Conservation (phyloP, 2,113 vertebrate genomes). For the Manacus vitellinus region DNA sequence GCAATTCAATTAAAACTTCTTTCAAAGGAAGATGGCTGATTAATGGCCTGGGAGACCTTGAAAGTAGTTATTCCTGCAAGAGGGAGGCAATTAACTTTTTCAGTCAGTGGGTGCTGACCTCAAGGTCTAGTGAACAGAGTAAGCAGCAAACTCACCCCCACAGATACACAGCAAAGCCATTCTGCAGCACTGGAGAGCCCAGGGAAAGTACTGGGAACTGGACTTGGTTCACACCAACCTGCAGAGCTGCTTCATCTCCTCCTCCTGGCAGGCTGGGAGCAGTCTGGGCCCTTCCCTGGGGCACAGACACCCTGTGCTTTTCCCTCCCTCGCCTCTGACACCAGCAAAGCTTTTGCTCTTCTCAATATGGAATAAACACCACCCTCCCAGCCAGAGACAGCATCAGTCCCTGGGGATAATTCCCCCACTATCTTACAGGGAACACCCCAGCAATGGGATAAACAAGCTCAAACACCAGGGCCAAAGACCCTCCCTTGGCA, state of each 20-base stretch:
- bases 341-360: neutral
- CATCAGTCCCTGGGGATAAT: neutral
- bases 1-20: neutral
- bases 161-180: accelerated
- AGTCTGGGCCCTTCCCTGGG: neutral
- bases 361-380: neutral
- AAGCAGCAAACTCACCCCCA: neutral
- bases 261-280: neutral
- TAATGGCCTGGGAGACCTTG: neutral
- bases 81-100: slow-evolving; percentile 19
- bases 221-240: neutral
- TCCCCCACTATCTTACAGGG: neutral
- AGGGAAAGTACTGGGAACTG: neutral
- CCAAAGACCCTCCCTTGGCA: neutral
- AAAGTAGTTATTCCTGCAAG: neutral
- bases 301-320: neutral
- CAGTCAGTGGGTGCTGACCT: neutral
- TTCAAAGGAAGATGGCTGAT: neutral
- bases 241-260: neutral
- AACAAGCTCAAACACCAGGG: neutral
- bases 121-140: neutral
- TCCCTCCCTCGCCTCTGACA: neutral
- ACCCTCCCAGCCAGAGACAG: neutral
- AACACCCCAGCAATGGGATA: neutral
- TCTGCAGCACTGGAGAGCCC: neutral